Evolutionary conservation across 1,140 invertebrate species (phyloP).

Genomic region (Drosophila suzukii): DNA sequence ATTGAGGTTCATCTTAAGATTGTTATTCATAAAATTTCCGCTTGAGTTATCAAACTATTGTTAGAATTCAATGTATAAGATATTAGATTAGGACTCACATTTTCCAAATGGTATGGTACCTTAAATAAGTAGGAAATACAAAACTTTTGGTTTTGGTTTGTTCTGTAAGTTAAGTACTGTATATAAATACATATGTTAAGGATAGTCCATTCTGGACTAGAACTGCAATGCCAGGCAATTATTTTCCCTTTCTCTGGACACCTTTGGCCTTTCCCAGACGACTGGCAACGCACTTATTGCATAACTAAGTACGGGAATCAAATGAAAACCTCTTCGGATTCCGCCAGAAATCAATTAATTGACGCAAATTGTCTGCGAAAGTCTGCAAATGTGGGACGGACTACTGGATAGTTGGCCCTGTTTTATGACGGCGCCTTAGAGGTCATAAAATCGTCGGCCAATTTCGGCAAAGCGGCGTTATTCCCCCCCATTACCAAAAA

Average conservation of each 20-base stretch:
- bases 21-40: too few species aligned
- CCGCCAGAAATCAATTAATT: slow-evolving; percentile 73
- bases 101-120: too few species aligned
- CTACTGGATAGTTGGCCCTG: slow-evolving; percentile 1
- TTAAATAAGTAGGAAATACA: too few species aligned
- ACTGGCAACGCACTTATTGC: slow-evolving; percentile 46
- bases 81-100: too few species aligned
- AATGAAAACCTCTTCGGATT: slow-evolving; percentile 40
- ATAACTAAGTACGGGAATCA: slow-evolving; percentile 34
- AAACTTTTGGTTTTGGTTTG: background rate
- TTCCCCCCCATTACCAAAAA: background rate
- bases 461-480: slow-evolving; percentile 10
- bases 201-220: background rate
- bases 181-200: background rate
- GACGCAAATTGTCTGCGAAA: slow-evolving; percentile 78
- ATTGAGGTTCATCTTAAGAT: too few species aligned
- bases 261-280: slow-evolving; percentile 15
- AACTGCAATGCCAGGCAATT: slow-evolving; percentile 19
- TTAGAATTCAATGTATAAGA: too few species aligned
- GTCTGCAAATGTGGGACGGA: slow-evolving; percentile 53
- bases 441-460: slow-evolving; percentile 47
- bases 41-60: too few species aligned
- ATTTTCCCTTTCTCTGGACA: slow-evolving; percentile 16
- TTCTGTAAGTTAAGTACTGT: background rate
- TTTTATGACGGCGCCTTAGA: slow-evolving; percentile 40